These are phyloP conservation scores for Drosophila falleni DNA, from an alignment of 2,888 invertebrate species.

Conservation along the genomic window DNA sequence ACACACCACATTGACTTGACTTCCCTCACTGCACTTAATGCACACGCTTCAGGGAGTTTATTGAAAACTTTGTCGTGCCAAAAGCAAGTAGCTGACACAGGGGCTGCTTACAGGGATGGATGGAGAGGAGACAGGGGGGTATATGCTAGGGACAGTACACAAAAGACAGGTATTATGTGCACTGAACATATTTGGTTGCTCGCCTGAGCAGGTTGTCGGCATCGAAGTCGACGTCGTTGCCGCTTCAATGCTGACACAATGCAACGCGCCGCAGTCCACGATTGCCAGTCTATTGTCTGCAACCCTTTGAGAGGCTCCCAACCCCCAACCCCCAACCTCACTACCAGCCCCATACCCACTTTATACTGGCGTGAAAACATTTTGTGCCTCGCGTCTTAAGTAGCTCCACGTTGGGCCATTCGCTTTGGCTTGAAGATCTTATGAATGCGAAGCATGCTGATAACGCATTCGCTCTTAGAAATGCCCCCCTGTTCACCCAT, in stretches of 20 bases:
- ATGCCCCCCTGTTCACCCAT: background rate
- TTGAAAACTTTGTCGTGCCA: conserved; percentile 81
- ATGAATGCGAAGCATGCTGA: conserved; percentile 77
- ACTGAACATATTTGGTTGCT: conserved; percentile 71
- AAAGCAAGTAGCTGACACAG: conserved; percentile 64
- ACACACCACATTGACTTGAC: conserved; percentile 57
- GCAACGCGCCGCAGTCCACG: conserved; percentile 38
- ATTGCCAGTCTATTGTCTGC: conserved; percentile 50
- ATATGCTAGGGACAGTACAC: conserved; percentile 34
- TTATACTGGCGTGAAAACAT: background rate
- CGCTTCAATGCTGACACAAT: conserved; percentile 63
- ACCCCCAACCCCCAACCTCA: no score
- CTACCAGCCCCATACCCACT: background rate
- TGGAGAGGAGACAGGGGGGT: background rate
- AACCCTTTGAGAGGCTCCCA: conserved; percentile 23
- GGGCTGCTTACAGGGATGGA: conserved; percentile 3
- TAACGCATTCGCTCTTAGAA: conserved; percentile 54
- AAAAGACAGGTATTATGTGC: conserved; percentile 75
- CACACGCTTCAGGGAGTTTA: conserved; percentile 83
- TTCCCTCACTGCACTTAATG: conserved; percentile 79
- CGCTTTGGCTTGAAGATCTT: conserved; percentile 61
- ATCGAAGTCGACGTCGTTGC: conserved; percentile 51
- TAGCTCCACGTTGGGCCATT: conserved; percentile 62
- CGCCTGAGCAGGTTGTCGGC: conserved; percentile 65
- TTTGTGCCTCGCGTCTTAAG: conserved; percentile 59